Percentiles rank a stretch among this genome's conserved stretches.
These are phyloP conservation scores for Drosophila aff. DNA, from an alignment of 1,140 invertebrate genomes.

Conservation along the genomic window DNA sequence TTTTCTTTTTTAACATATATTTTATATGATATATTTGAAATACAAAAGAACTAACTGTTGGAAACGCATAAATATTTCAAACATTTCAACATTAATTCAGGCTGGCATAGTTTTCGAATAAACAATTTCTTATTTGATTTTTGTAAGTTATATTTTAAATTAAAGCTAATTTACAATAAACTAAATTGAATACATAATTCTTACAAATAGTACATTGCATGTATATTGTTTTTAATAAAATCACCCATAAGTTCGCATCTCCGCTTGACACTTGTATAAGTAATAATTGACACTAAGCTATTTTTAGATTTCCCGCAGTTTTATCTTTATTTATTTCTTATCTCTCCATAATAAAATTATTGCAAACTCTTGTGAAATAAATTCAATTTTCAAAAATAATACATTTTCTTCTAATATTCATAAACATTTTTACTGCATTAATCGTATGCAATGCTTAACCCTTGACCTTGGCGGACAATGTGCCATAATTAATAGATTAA, in stretches of 20 bases:
- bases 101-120: too few species aligned
- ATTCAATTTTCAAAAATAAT: too few species aligned
- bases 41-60: too few species aligned
- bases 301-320: constrained; percentile 9
- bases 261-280: background rate
- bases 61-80: too few species aligned
- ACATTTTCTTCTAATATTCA: too few species aligned
- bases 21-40: too few species aligned
- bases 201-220: too few species aligned
- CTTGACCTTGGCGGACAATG: background rate
- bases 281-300: background rate
- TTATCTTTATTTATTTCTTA: constrained; percentile 16
- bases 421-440: too few species aligned
- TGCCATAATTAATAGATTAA: background rate
- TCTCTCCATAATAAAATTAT: constrained; percentile 7
- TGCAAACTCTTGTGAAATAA: constrained; percentile 26
- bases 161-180: background rate
- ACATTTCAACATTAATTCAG: too few species aligned
- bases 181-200: background rate
- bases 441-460: background rate
- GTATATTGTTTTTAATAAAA: too few species aligned
- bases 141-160: background rate
- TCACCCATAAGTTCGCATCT: background rate
- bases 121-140: too few species aligned
- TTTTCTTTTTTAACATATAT: too few species aligned